phyloP scores from a whole-genome alignment of 2,113 vertebrate genomes.

The Orycteropus afer region DNA sequence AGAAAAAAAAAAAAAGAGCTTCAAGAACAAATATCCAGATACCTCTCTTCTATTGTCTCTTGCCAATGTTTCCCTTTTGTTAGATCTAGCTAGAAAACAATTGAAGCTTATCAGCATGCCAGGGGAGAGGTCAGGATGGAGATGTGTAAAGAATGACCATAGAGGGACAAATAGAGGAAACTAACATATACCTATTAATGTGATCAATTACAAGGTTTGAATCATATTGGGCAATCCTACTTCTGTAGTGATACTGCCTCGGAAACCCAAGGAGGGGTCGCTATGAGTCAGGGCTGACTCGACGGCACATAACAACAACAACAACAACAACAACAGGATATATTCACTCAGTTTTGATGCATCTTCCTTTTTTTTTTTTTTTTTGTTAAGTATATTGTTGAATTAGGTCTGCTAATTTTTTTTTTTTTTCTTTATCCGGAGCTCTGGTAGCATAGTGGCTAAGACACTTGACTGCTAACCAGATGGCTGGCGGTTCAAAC shows the following conservation, averaged over 20 bases:
- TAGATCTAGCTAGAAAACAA: not conserved
- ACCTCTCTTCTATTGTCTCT: not conserved
- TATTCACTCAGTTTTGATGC: not conserved
- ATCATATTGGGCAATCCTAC: no score
- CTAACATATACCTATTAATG: not conserved
- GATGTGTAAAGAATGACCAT: not conserved
- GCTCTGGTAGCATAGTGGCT: no score
- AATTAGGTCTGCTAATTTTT: not conserved
- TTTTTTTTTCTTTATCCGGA: no score
- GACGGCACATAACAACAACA: no score
- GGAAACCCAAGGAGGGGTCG: no score
- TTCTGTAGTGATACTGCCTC: no score
- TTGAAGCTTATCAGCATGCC: not conserved
- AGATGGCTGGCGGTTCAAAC: no score
- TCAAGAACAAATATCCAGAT: not conserved
- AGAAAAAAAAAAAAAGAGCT: no score
- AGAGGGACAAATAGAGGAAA: not conserved
- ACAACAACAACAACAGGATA: no score
- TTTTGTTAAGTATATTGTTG: no score
- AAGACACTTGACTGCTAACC: no score
- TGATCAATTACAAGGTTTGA: not conserved
- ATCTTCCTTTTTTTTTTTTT: not conserved
- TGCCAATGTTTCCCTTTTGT: not conserved
- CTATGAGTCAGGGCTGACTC: no score
- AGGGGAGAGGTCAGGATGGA: not conserved